Evolutionary conservation across 2,888 invertebrate species (phyloP).

Genomic region (Epinotia brunnichana): DNA sequence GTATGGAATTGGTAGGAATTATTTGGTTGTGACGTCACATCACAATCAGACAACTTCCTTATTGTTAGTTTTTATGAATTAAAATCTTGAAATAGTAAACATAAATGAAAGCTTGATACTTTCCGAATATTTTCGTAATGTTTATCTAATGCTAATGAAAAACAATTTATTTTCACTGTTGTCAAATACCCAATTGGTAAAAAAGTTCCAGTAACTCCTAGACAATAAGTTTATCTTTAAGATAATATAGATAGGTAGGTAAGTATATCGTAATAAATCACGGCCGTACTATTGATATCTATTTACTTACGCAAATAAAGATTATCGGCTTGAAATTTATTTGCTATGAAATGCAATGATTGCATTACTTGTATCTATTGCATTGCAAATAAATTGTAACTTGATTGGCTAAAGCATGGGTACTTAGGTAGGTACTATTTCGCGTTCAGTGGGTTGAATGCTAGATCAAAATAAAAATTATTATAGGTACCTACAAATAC

Average conservation of each 20-base stretch:
- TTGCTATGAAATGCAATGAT: not conserved
- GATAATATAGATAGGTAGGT: slow-evolving; percentile 3
- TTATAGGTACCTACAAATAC: too few relatives aligned
- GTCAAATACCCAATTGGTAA: too few relatives aligned
- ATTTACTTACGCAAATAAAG: slow-evolving; percentile 34
- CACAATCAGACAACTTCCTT: too few relatives aligned
- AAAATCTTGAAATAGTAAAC: too few relatives aligned
- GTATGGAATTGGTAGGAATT: too few relatives aligned
- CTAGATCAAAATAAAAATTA: not conserved
- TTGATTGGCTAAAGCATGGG: too few relatives aligned
- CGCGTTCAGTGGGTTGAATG: not conserved
- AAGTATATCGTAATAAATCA: slow-evolving; percentile 32
- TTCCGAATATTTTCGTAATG: too few relatives aligned
- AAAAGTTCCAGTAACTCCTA: slow-evolving; percentile 7
- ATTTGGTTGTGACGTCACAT: too few relatives aligned
- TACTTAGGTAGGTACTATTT: not conserved
- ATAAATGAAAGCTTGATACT: too few relatives aligned
- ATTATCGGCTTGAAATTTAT: slow-evolving; percentile 13
- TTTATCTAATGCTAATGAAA: too few relatives aligned
- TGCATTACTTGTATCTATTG: not conserved
- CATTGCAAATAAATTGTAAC: not conserved
- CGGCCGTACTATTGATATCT: slow-evolving; percentile 22
- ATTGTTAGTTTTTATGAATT: too few relatives aligned
- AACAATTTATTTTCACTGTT: too few relatives aligned
- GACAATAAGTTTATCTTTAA: slow-evolving; percentile 19